Base-by-base conservation (phyloP, 2,888 invertebrate species). In the Abrostola tripartita region DNA sequence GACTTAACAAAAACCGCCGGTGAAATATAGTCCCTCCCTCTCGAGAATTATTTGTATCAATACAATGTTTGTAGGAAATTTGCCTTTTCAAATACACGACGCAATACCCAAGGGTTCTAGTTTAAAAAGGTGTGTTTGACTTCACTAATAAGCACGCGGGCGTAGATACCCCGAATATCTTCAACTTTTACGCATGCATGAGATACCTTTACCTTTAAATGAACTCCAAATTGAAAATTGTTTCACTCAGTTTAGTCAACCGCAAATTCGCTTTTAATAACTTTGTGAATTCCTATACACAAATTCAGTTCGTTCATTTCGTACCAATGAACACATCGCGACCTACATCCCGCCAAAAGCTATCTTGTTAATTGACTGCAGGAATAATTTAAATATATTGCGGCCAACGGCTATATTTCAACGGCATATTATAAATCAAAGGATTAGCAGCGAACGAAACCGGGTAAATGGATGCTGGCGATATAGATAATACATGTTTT, bases 311-410 rank as follows among this genome's bases (percentile, higher is more conserved):
- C 78, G 72, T 81, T 83, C 81, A 79, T 67, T 76, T 65, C 83
- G 78, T 80, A 73, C 84, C 84, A 79, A 74, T 74, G 88, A 82
- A 78, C 74, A 68, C 69, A 68, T 69, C 81, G 81, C 82, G 85
- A 88, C 88, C 88, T 86, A 86, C 78, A 86, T 88, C 81, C 78
- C 56, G 72, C 83, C 81, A 87, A 92, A 92, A 92, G 91, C 93
- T 87, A 94, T 93, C 89, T 83, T 85, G 93, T 91, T 94, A 94
- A 94, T 94, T 94, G 94, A 93, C 92, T 92, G 90, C 83, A 88
- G 80, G 91, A 90, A 92, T 93, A 94, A 94, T 94, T 94, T 91
- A 92, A 92, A 94, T 92, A 92, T 86, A 94, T 91, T 87, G 90
- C 91, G 88, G 88, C 89, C 90, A 84, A 79, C 83, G 87, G 92